Conservation (phyloP, 2,113 vertebrate genomes). For the Clarias gariepinus region DNA sequence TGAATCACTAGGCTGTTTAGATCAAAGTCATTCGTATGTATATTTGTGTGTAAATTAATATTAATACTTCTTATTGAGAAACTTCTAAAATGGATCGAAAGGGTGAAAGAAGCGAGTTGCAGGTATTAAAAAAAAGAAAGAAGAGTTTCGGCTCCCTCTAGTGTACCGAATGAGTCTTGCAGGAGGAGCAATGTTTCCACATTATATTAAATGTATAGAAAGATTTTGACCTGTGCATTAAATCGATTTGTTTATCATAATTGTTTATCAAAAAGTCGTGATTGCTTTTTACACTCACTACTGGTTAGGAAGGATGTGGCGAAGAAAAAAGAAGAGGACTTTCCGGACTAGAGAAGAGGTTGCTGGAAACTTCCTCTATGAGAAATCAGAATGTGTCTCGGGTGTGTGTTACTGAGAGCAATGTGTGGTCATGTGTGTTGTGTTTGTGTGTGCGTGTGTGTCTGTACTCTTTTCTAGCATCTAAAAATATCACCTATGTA, state of each 20-base stretch:
- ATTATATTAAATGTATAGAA: neutral
- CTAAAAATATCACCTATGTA: slow-evolving; percentile 39
- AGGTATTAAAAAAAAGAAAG: neutral
- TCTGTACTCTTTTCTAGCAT: neutral
- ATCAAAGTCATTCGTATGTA: neutral
- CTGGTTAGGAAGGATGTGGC: too few species aligned
- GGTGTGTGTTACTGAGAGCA: neutral
- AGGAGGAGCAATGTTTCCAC: neutral
- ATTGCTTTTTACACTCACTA: neutral
- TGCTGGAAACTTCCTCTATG: neutral
- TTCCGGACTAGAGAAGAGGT: neutral
- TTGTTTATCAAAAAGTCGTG: neutral
- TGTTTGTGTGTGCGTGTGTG: neutral
- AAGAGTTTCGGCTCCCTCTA: slow-evolving; percentile 20
- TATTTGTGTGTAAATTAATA: neutral
- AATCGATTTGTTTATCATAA: neutral
- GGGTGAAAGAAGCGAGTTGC: neutral
- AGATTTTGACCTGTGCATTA: neutral
- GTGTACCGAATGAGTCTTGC: neutral
- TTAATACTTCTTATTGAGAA: neutral
- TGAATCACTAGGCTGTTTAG: neutral
- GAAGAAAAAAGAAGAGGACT: neutral
- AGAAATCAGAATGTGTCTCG: neutral
- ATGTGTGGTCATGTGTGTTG: neutral
- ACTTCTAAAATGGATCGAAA: neutral